These are phyloP conservation scores for Cyprinodon variegatus DNA, from an alignment of 2,113 vertebrate species.

Conservation along the genomic window DNA sequence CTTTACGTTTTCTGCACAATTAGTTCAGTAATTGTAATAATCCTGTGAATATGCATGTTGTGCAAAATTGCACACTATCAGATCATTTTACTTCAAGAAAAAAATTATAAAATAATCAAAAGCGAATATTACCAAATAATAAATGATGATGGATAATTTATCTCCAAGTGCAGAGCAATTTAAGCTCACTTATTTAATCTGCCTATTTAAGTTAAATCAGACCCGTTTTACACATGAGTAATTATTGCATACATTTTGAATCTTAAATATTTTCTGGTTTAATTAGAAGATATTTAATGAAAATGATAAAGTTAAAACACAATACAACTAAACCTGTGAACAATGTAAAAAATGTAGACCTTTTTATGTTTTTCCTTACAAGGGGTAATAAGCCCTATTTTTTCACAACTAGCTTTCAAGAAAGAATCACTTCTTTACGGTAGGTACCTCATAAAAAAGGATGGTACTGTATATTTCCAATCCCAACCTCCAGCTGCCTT, in stretches of 20 bases:
- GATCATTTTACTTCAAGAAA: neutral
- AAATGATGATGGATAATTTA: neutral
- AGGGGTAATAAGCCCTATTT: constrained; percentile 21
- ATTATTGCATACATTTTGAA: constrained; percentile 25
- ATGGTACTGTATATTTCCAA: neutral
- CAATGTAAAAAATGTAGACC: neutral
- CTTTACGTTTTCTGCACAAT: neutral
- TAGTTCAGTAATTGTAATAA: neutral
- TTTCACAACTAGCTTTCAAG: constrained; percentile 5
- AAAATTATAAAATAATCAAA: neutral
- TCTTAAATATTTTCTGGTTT: constrained; percentile 2
- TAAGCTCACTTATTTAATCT: constrained; percentile 29
- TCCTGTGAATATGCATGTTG: neutral
- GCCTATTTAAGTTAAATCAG: constrained; percentile 27
- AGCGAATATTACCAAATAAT: neutral
- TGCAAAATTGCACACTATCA: neutral
- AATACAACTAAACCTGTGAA: neutral
- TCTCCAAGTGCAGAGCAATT: constrained; percentile 4
- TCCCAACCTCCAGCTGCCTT: neutral
- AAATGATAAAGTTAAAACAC: neutral
- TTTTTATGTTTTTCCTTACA: constrained; percentile 7
- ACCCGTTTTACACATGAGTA: constrained; percentile 51
- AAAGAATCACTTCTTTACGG: constrained; percentile 28
- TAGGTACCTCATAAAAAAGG: neutral
- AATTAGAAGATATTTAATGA: constrained; percentile 4